Conservation (phyloP, 2,797 vertebrate species). For the Amblyraja radiata region DNA sequence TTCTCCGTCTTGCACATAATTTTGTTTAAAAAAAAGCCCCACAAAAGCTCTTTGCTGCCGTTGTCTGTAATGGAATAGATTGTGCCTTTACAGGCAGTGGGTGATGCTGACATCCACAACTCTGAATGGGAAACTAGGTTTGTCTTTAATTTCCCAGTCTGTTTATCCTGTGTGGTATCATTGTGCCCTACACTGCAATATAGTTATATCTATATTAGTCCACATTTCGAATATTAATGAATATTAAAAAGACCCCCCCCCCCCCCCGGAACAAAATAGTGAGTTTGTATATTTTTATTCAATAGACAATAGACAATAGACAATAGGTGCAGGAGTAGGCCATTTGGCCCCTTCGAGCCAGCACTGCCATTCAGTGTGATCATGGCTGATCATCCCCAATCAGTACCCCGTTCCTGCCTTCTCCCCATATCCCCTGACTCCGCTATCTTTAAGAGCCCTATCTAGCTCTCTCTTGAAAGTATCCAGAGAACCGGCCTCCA, state of each 20-base stretch:
- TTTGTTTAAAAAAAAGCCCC: slow-evolving; percentile 65
- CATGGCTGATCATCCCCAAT: too few species aligned
- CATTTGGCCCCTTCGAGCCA: too few species aligned
- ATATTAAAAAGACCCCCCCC: neutral
- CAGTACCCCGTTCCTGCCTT: too few species aligned
- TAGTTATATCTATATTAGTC: neutral
- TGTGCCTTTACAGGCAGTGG: slow-evolving; percentile 43
- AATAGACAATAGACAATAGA: too few species aligned
- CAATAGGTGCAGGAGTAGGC: too few species aligned
- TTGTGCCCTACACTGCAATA: neutral
- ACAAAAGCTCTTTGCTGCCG: slow-evolving; percentile 61
- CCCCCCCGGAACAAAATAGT: neutral
- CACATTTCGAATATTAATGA: slow-evolving; percentile 13
- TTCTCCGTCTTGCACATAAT: slow-evolving; percentile 61
- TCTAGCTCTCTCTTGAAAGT: too few species aligned
- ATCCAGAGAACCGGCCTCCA: too few species aligned
- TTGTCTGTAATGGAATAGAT: slow-evolving; percentile 60
- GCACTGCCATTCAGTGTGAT: too few species aligned
- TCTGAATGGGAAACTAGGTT: neutral
- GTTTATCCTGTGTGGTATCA: neutral
- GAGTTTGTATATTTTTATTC: neutral
- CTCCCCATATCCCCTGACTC: too few species aligned
- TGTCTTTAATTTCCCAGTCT: neutral
- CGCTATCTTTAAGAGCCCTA: too few species aligned
- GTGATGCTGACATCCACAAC: slow-evolving; percentile 19